A percentile compares a stretch with the other conserved stretches of the same genome.
Conservation (phyloP, 2,888 invertebrate genomes). For the Margaritifera margaritifera region DNA sequence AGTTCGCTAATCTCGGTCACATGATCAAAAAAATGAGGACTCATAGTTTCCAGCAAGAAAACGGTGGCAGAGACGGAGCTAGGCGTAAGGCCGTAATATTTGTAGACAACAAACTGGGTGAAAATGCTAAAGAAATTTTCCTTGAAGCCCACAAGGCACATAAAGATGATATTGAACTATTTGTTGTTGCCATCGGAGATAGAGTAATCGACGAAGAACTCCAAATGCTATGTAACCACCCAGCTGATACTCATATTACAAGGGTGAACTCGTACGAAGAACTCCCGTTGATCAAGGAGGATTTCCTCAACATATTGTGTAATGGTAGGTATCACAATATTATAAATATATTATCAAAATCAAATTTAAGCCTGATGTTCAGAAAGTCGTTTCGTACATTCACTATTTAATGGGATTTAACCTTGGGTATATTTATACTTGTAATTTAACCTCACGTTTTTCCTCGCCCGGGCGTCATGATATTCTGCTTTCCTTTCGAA, state of each 20-base stretch:
- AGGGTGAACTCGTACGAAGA: constrained; percentile 30
- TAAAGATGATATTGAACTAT: constrained; percentile 31
- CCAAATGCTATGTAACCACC: constrained; percentile 23
- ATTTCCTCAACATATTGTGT: constrained; percentile 35
- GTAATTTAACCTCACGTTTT: too few species aligned
- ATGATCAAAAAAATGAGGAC: constrained; percentile 43
- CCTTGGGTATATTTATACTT: too few species aligned
- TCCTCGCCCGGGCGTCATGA: too few species aligned
- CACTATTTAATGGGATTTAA: too few species aligned
- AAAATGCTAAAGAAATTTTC: constrained; percentile 29
- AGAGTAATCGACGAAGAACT: constrained; percentile 31
- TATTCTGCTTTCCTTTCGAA: too few species aligned
- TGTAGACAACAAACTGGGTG: constrained; percentile 45
- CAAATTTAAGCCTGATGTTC: too few species aligned
- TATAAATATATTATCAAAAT: too few species aligned
- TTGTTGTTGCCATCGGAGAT: constrained; percentile 41
- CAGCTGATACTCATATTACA: constrained; percentile 25
- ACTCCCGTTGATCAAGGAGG: constrained; percentile 13
- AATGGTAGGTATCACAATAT: constrained; percentile 19
- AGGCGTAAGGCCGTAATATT: constrained; percentile 57
- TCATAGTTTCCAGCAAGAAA: constrained; percentile 30
- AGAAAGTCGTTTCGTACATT: too few species aligned
- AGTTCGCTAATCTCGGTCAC: constrained; percentile 25
- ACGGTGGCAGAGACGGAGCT: constrained; percentile 38
- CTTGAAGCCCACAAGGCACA: constrained; percentile 32